phyloP scores from a whole-genome alignment of 2,113 vertebrate genomes.

The Myrmecophaga tridactyla region DNA sequence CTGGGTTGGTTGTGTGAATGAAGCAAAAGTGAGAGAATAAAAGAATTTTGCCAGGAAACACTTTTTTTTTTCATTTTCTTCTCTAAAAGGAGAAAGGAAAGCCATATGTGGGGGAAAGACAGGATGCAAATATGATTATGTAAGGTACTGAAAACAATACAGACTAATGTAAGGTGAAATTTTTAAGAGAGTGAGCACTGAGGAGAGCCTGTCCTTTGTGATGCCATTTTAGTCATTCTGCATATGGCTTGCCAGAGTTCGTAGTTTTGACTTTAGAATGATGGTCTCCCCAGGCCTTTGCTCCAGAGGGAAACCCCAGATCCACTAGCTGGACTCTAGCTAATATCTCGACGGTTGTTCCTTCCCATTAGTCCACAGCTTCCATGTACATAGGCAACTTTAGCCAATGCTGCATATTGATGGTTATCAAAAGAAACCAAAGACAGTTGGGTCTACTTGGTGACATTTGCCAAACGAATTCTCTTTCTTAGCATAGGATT shows the following conservation, averaged over 20 bases:
- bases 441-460: neutral
- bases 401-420: neutral
- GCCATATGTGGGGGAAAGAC: neutral
- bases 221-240: neutral
- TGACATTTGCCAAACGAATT: neutral
- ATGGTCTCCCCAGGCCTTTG: neutral
- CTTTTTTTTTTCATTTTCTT: neutral
- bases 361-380: neutral
- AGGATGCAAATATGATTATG: neutral
- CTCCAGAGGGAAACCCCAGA: neutral
- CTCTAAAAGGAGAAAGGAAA: neutral
- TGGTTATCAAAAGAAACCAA: neutral
- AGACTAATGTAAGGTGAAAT: neutral
- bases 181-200: neutral
- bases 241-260: neutral
- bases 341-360: neutral
- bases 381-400: neutral
- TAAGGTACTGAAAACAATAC: neutral
- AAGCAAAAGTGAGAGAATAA: neutral
- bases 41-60: slow-evolving; percentile 7
- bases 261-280: neutral
- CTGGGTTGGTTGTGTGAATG: neutral
- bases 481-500: neutral
- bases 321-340: neutral
- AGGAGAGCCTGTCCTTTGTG: neutral